Percentiles rank a stretch among this genome's conserved stretches.
Evolutionary conservation across 2,113 vertebrate genomes (phyloP).

Genomic region (Tragelaphus scriptus): DNA sequence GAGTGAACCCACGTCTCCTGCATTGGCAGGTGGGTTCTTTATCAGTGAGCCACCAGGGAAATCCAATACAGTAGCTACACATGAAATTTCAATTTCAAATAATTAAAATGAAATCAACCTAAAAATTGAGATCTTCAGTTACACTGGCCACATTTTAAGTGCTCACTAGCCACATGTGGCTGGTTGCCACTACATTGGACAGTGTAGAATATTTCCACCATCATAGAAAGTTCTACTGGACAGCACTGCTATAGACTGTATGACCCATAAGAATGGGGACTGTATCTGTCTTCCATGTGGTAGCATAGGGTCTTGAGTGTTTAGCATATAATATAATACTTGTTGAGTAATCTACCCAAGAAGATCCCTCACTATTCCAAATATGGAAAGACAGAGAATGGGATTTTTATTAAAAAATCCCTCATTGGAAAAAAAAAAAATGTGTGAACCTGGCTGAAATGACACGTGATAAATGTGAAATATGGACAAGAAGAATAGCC

Average conservation of each 20-base stretch:
- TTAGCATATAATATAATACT: not conserved
- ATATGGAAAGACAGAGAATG: not conserved
- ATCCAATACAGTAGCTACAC: not conserved
- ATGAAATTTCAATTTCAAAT: not conserved
- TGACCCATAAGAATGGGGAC: not conserved
- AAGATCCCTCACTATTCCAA: not conserved
- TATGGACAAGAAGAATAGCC: not conserved
- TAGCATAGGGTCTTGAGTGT: not conserved
- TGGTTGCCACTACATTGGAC: not conserved
- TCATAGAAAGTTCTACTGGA: not conserved
- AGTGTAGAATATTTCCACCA: not conserved
- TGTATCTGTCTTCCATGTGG: not conserved
- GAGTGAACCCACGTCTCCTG: not conserved
- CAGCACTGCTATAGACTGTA: not conserved
- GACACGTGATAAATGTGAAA: not conserved
- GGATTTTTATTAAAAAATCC: not conserved
- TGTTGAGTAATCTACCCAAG: not conserved
- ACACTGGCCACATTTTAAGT: not conserved
- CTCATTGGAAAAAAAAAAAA: not conserved
- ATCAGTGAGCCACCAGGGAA: not conserved
- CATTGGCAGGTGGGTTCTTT: not conserved
- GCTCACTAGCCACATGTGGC: not conserved
- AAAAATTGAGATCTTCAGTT: not conserved
- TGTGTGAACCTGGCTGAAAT: not conserved
- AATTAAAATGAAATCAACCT: not conserved